Evolutionary conservation across 2,797 vertebrate genomes (phyloP).

Genomic region (Hirundo rustica): DNA sequence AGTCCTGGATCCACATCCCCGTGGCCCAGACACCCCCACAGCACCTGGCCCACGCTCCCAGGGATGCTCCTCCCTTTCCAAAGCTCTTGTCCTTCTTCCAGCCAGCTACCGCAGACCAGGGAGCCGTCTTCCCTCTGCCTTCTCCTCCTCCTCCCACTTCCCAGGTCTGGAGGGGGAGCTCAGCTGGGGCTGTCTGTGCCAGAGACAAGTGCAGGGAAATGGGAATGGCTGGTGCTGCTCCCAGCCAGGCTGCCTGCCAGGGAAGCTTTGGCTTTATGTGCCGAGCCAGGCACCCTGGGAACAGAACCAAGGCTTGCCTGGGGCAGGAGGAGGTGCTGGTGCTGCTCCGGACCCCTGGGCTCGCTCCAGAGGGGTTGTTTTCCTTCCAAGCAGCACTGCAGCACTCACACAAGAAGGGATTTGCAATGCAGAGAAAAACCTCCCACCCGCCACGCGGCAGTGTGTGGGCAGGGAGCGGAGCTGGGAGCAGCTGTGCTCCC

Average conservation of each 20-base stretch:
- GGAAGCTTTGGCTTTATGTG: not conserved
- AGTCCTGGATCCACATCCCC: not conserved
- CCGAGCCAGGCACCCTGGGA: not conserved
- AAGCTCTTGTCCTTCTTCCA: not conserved
- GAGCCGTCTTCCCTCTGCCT: not conserved
- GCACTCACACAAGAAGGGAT: constrained; percentile 33
- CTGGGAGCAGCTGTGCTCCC: constrained; percentile 23
- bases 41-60: not conserved
- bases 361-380: constrained; percentile 11
- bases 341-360: not conserved
- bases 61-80: not conserved
- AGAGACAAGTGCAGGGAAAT: not conserved
- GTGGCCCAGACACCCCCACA: fast-evolving
- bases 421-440: constrained; percentile 60
- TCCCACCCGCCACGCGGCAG: constrained; percentile 22
- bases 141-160: not conserved
- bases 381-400: constrained; percentile 53
- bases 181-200: not conserved
- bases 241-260: not conserved
- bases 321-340: not conserved
- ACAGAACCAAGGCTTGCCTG: not conserved
- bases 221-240: not conserved
- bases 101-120: not conserved
- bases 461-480: constrained; percentile 49
- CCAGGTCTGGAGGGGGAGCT: not conserved